Conservation (phyloP, 2,113 vertebrate species). For the Callipepla californica region DNA sequence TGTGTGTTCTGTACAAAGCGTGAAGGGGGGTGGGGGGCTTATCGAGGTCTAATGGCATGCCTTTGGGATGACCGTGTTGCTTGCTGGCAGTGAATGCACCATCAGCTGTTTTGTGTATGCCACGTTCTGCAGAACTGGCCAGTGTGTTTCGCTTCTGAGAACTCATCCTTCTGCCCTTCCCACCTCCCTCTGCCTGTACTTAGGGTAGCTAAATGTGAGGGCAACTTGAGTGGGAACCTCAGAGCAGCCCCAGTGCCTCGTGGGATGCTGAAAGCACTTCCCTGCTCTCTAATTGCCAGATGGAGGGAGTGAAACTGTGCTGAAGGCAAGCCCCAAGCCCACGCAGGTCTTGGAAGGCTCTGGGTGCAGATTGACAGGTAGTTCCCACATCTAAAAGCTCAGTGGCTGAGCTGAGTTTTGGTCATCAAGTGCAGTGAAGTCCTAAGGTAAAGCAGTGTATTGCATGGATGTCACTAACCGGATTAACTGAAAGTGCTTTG, state of each 20-base stretch:
- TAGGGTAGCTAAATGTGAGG: background rate
- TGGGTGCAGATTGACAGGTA: background rate
- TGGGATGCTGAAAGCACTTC: background rate
- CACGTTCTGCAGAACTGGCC: background rate
- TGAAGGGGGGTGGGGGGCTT: background rate
- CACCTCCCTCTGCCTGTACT: background rate
- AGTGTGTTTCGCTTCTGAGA: background rate
- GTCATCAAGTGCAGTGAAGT: background rate
- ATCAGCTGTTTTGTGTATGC: background rate
- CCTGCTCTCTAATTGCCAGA: background rate
- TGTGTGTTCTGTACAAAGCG: slow-evolving; percentile 33
- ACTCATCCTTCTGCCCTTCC: background rate
- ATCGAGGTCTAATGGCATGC: background rate
- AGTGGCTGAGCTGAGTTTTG: background rate
- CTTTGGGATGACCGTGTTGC: background rate
- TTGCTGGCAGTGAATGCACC: slow-evolving; percentile 34
- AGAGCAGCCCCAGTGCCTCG: background rate
- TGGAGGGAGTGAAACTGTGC: background rate
- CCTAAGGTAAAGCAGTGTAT: background rate
- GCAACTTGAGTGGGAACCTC: background rate
- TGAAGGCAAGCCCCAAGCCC: background rate
- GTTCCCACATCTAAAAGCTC: background rate
- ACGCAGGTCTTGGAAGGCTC: background rate
- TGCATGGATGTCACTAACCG: background rate
- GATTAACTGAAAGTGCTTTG: background rate